phyloP scores from a whole-genome alignment of 2,797 vertebrate species.

The Natrix natrix region DNA sequence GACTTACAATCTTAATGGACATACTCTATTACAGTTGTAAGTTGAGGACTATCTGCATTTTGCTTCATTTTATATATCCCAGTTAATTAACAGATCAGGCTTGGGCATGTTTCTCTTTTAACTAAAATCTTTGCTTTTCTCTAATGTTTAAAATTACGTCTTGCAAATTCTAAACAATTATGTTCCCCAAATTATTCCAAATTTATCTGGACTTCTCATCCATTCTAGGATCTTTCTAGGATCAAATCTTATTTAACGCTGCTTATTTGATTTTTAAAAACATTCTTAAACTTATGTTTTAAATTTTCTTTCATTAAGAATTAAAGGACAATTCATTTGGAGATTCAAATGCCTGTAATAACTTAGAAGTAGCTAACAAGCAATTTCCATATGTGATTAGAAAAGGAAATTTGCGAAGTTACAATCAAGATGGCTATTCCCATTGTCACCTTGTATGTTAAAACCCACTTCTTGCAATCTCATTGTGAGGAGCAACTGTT shows the following conservation, averaged over 20 bases:
- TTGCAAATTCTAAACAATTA: not conserved
- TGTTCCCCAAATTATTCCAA: not conserved
- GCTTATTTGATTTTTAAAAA: not conserved
- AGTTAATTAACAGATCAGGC: not conserved
- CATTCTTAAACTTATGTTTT: not conserved
- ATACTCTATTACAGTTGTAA: not conserved
- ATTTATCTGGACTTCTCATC: not conserved
- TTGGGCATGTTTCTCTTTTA: not conserved
- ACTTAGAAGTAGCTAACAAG: not conserved
- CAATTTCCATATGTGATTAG: not conserved
- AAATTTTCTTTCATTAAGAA: not conserved
- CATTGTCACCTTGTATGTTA: not conserved
- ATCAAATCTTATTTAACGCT: not conserved
- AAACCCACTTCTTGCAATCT: not conserved
- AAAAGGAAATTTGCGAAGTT: not conserved
- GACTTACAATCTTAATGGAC: not conserved
- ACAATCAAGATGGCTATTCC: not conserved
- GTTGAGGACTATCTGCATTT: not conserved
- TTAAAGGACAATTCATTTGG: not conserved
- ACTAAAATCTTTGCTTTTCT: not conserved
- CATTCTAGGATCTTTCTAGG: not conserved
- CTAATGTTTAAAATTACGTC: not conserved
- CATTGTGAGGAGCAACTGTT: not conserved
- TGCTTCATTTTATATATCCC: not conserved
- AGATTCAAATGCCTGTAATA: not conserved